These are phyloP conservation scores for Ciconia stormi DNA, from an alignment of 2,113 vertebrate genomes.

Conservation along the genomic window DNA sequence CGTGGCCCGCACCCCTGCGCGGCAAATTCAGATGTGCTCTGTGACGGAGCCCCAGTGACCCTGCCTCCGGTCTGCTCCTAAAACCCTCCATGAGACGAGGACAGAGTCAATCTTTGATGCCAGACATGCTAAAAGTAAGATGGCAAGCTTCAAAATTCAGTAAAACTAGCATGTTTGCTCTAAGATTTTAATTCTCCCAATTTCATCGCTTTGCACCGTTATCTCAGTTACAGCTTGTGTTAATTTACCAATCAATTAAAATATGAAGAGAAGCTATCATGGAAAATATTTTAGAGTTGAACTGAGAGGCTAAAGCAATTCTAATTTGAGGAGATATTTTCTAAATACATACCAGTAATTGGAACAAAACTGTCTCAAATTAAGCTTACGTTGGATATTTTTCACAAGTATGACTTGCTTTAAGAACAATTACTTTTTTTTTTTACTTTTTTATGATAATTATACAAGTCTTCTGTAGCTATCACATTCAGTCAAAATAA, in stretches of 20 bases:
- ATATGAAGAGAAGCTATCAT: not conserved
- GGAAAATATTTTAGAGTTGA: not conserved
- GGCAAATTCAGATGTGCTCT: not conserved
- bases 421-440: not conserved
- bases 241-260: conserved; percentile 40
- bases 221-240: not conserved
- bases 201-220: not conserved
- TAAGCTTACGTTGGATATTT: not conserved
- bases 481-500: not conserved
- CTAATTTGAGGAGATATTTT: not conserved
- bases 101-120: not conserved
- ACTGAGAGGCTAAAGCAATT: not conserved
- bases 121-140: not conserved
- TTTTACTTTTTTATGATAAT: not conserved
- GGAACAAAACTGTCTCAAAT: conserved; percentile 9
- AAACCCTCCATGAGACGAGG: not conserved
- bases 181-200: not conserved
- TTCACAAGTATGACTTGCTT: not conserved
- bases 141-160: not conserved
- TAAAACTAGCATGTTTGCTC: not conserved
- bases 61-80: not conserved
- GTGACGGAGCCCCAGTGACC: not conserved
- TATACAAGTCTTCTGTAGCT: not conserved
- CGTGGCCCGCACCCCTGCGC: rapidly evolving
- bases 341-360: not conserved